phyloP scores from a whole-genome alignment of 1,140 invertebrate species.

The Bombus waltoni region DNA sequence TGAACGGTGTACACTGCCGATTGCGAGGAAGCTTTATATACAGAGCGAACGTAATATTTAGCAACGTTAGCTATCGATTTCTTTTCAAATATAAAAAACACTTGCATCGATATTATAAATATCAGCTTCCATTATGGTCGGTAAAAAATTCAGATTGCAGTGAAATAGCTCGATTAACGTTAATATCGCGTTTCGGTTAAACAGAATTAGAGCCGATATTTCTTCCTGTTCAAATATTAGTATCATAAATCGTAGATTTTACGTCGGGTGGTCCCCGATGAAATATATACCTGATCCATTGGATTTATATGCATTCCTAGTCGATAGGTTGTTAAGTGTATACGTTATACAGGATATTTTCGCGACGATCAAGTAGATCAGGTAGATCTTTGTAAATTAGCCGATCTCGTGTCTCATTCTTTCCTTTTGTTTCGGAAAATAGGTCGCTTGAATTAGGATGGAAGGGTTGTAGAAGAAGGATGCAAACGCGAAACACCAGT shows the following conservation, averaged over 20 bases:
- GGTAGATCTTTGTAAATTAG: conserved; percentile 23
- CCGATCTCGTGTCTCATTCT: conserved; percentile 17
- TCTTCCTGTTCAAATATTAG: conserved; percentile 10
- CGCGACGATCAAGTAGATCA: conserved; percentile 45
- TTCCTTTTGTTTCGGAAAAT: conserved; percentile 28
- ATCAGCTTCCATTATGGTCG: not conserved
- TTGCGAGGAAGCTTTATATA: not conserved
- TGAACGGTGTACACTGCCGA: not conserved
- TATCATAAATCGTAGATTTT: conserved; percentile 50
- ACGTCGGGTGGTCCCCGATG: conserved; percentile 38
- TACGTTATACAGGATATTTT: conserved; percentile 22
- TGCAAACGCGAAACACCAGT: not conserved
- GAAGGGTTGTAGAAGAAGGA: not conserved
- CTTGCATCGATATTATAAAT: conserved; percentile 18
- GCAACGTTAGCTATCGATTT: conserved; percentile 3
- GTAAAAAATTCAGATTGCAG: not conserved
- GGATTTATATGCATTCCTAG: conserved; percentile 38
- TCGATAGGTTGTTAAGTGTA: not conserved
- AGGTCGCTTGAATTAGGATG: conserved; percentile 31
- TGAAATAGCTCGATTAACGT: not conserved
- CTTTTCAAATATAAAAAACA: not conserved
- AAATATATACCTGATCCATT: conserved; percentile 29
- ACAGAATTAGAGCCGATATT: conserved; percentile 21
- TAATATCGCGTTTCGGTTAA: conserved; percentile 14
- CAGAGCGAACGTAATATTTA: not conserved